Base-by-base conservation (phyloP, 2,113 vertebrate genomes). In the Onychostoma macrolepis region DNA sequence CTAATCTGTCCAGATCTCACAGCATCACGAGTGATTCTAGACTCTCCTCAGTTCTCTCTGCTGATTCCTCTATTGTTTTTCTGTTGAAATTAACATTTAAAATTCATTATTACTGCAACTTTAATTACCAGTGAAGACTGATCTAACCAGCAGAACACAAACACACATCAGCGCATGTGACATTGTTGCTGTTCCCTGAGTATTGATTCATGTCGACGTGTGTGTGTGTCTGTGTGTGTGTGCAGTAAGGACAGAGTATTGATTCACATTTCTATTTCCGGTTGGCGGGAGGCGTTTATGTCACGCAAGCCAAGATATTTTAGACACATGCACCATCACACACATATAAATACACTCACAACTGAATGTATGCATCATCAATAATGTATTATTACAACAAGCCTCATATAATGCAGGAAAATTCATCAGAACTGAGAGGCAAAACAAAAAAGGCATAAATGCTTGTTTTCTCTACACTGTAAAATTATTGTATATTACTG, bases 241-340 rank as follows among this genome's bases (percentile, higher is more conserved):
- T 3, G 71, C n/a, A 2, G 76, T 12, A 48, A 5, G 77, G n/a
- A 78, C n/a, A 30, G 45, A 53, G 45, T 30, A 82, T 82, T 82
- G 80, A 82, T 67, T 75, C 80, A 28, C 13, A 45, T 82, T 48
- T 82, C 80, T 82, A 67, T 82, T 82, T 45, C 12, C 26, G 56
- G 79, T 41, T 8, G 33, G 13, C 7, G 17, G 28, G 30, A 69
- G 67, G 67, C 38, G 36, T 61, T 61, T n/a, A 10, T 63, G n/a
- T 63, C 19, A 63, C 7, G 10, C 6, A 2, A 24, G 56, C 17
- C 58, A 4, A 63, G 61, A 10, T 63, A 63, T n/a, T 63, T 63
- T 63, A 63, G 6, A 56, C 53, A 21, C 48, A 53, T 58, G 21
- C 56, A 28, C 0, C 61, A 12, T 65, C 10, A 26, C n/a, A 69